These are phyloP conservation scores for Synanthedon tipuliformis DNA, from an alignment of 2,888 invertebrate genomes.

Conservation along the genomic window DNA sequence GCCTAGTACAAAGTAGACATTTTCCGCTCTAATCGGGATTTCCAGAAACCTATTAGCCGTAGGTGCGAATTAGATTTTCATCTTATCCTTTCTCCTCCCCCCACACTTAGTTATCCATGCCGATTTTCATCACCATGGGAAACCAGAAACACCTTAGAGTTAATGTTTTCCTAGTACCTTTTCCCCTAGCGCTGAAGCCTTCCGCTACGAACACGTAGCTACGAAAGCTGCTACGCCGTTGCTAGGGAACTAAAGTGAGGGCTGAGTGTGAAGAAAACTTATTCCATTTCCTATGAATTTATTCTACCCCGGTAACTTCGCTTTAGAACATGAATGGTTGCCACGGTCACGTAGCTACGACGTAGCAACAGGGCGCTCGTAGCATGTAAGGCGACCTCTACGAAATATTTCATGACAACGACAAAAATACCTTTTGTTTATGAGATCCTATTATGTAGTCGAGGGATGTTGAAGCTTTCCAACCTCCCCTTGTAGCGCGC, in stretches of 20 bases:
- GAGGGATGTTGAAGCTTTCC: no score
- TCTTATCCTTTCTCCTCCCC: constrained; percentile 23
- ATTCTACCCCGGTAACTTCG: background rate
- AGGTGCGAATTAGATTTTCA: constrained; percentile 48
- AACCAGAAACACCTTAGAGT: constrained; percentile 6
- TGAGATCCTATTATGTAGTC: no score
- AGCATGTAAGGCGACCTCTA: background rate
- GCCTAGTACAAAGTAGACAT: constrained; percentile 62
- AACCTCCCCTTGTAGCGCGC: no score
- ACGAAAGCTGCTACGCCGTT: background rate
- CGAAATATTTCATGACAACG: background rate
- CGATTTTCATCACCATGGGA: constrained; percentile 13
- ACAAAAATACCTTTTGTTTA: background rate
- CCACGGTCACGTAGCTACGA: background rate
- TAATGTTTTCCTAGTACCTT: constrained; percentile 40
- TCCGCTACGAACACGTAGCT: constrained; percentile 1
- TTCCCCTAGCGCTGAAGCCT: constrained; percentile 27
- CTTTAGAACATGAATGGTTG: background rate
- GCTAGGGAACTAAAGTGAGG: background rate
- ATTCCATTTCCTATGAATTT: background rate
- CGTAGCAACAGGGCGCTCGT: background rate
- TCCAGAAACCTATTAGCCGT: constrained; percentile 49
- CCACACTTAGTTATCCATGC: constrained; percentile 13
- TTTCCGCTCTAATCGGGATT: constrained; percentile 71
- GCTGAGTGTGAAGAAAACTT: no score